Conservation (phyloP, 92 coral and sea anemone genomes). For the Actinostola sp. region DNA sequence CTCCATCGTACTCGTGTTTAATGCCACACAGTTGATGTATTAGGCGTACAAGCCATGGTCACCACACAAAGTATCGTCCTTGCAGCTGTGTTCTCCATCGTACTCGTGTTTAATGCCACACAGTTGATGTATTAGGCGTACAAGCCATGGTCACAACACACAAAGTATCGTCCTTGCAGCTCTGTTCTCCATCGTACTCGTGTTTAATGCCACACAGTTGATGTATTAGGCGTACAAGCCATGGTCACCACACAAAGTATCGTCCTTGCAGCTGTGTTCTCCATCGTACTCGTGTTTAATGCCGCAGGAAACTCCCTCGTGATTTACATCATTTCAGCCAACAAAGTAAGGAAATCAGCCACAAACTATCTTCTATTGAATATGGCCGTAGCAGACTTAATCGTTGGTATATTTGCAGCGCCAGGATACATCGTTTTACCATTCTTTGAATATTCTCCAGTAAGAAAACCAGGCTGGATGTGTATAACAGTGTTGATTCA, state of each 20-base stretch:
- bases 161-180: too few species aligned
- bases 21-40: too few species aligned
- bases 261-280: not conserved
- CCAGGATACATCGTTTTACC: not conserved
- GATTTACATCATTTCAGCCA: not conserved
- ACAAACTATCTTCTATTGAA: constrained; percentile 1
- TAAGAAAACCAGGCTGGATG: not conserved
- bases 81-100: too few species aligned
- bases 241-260: not conserved
- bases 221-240: not conserved
- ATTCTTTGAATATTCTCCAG: not conserved
- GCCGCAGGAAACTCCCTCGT: not conserved
- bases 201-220: too few species aligned
- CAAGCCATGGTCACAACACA: too few species aligned
- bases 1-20: too few species aligned
- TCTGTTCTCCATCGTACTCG: too few species aligned
- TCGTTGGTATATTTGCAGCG: not conserved
- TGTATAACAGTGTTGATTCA: not conserved
- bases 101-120: too few species aligned
- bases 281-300: not conserved
- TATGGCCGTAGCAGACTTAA: constrained; percentile 1
- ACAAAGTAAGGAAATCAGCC: not conserved
- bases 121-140: too few species aligned
- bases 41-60: too few species aligned
- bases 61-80: too few species aligned